Evolutionary conservation across 2,797 vertebrate genomes (phyloP).

Genomic region (Ctenopoma kingsleyae): DNA sequence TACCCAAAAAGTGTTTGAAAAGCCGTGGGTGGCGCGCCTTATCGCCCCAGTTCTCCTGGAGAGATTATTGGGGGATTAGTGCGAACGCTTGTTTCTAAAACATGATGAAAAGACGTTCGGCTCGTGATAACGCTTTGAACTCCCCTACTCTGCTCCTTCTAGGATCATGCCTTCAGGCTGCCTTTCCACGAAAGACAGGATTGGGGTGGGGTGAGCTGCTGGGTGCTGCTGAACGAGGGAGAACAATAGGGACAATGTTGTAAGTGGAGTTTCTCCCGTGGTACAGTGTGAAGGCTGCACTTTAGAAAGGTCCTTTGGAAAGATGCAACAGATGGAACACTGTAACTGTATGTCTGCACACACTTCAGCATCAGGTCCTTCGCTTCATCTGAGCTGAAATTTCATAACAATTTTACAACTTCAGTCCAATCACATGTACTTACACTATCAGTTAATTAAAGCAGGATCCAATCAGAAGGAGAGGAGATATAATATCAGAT

Average conservation of each 20-base stretch:
- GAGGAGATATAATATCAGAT: constrained; percentile 74
- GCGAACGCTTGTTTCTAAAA: constrained; percentile 90
- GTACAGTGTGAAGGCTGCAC: neutral
- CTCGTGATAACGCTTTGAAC: constrained; percentile 88
- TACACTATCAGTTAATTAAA: constrained; percentile 81
- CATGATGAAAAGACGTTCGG: constrained; percentile 88
- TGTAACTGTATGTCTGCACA: neutral
- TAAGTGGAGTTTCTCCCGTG: constrained; percentile 28
- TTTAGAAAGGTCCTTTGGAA: constrained; percentile 29
- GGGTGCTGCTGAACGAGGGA: constrained; percentile 38
- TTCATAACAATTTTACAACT: constrained; percentile 65
- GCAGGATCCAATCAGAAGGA: constrained; percentile 74
- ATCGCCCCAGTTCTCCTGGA: constrained; percentile 87
- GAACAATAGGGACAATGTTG: constrained; percentile 49
- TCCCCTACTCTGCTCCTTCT: constrained; percentile 82
- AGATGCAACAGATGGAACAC: constrained; percentile 39
- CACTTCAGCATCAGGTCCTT: neutral
- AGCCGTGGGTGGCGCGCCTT: constrained; percentile 87
- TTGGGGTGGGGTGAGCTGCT: constrained; percentile 55
- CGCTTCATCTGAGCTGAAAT: constrained; percentile 31
- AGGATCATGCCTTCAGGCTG: constrained; percentile 79
- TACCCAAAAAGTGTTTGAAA: constrained; percentile 82
- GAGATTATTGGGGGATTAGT: constrained; percentile 90
- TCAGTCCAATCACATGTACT: constrained; percentile 62
- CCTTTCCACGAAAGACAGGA: constrained; percentile 71